Percentiles rank a stretch among this genome's conserved stretches.
Conservation (phyloP, 2,888 invertebrate species). For the Euphydryas editha region DNA sequence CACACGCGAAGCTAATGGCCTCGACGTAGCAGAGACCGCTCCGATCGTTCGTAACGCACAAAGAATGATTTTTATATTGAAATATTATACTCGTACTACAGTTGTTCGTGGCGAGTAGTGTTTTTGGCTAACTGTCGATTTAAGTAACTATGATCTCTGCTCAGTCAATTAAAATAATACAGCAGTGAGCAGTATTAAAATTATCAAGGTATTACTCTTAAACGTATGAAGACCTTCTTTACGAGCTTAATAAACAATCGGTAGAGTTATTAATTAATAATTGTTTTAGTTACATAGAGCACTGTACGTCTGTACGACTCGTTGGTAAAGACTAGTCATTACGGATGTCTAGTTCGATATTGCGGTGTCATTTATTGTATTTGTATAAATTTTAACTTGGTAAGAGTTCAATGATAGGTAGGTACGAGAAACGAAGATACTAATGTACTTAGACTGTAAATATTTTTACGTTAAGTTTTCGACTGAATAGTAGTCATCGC, state of each 20-base stretch:
- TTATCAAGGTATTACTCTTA: background rate
- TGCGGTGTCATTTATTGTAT: constrained; percentile 17
- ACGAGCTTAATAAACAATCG: background rate
- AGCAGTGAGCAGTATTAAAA: constrained; percentile 1
- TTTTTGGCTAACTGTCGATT: constrained; percentile 2
- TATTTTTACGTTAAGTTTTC: constrained; percentile 33
- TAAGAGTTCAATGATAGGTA: constrained; percentile 11
- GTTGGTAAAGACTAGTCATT: constrained; percentile 19
- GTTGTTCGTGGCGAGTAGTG: background rate
- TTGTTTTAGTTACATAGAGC: background rate
- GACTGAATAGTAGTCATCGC: constrained; percentile 44
- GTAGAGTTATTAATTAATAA: background rate
- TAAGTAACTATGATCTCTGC: constrained; percentile 3
- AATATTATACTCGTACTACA: too few species aligned
- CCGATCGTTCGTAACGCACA: background rate
- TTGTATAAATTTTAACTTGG: constrained; percentile 15
- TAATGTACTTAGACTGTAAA: constrained; percentile 33
- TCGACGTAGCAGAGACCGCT: constrained; percentile 85
- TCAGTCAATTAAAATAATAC: background rate
- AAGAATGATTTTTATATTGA: constrained; percentile 1
- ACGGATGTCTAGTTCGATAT: constrained; percentile 17
- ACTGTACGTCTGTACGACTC: constrained; percentile 9
- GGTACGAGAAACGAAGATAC: constrained; percentile 7
- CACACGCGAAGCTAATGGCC: constrained; percentile 92
- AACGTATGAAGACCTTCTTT: background rate